Evolutionary conservation across 2,888 invertebrate species (phyloP).

Genomic region (Mantis religiosa): DNA sequence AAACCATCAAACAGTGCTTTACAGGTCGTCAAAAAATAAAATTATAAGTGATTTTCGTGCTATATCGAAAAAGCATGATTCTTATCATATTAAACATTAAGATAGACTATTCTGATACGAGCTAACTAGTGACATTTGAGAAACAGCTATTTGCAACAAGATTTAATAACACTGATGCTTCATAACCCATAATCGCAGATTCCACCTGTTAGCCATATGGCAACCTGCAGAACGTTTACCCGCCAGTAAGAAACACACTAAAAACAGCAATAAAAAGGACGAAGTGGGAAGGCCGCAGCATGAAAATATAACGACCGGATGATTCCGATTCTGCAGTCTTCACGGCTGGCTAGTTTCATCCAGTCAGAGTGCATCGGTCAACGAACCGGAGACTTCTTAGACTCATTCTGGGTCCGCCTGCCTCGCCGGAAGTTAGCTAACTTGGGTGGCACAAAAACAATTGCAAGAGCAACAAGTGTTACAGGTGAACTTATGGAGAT

Average conservation of each 20-base stretch:
- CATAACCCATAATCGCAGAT: too few relatives aligned
- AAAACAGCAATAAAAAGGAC: neutral
- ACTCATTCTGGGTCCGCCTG: neutral
- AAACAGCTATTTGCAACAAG: too few relatives aligned
- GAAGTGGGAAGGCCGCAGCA: neutral
- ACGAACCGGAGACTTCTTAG: neutral
- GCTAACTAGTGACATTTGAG: too few relatives aligned
- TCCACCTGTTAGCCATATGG: neutral
- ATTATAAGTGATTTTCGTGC: too few relatives aligned
- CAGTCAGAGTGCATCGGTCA: neutral
- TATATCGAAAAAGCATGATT: too few relatives aligned
- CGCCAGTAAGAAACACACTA: neutral
- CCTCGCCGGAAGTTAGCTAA: neutral
- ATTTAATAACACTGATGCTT: too few relatives aligned
- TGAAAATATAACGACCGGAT: neutral
- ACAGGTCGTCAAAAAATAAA: too few relatives aligned
- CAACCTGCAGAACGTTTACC: neutral
- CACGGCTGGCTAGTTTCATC: neutral
- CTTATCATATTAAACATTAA: too few relatives aligned
- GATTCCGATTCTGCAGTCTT: neutral
- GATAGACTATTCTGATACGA: too few relatives aligned
- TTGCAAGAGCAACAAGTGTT: too few relatives aligned
- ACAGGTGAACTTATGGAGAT: too few relatives aligned
- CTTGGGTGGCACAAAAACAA: neutral
- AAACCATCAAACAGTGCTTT: too few relatives aligned